Percentiles rank a stretch among this genome's conserved stretches.
phyloP scores from a whole-genome alignment of 2,113 vertebrate species.

The Casuarius casuarius region DNA sequence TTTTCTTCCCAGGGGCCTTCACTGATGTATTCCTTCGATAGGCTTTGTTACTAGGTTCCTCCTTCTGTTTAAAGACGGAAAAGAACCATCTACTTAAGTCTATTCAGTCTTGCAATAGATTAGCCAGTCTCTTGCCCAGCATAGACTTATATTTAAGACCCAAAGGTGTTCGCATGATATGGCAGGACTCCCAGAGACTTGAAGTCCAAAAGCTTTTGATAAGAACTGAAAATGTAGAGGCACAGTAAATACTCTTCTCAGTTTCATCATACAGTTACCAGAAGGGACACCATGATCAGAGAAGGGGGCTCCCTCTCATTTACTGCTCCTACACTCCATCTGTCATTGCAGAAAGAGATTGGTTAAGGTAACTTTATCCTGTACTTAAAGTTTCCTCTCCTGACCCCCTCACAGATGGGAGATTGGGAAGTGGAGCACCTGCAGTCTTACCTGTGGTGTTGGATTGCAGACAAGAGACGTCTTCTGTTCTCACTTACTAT shows the following conservation, averaged over 20 bases:
- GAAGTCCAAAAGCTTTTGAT: not conserved
- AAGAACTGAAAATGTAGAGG: not conserved
- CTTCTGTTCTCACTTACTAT: slow-evolving; percentile 84
- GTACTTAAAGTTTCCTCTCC: slow-evolving; percentile 22
- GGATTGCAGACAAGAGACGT: slow-evolving; percentile 90
- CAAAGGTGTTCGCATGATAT: not conserved
- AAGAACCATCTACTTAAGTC: not conserved
- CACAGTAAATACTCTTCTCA: not conserved
- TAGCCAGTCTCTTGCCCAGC: not conserved
- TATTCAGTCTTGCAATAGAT: not conserved
- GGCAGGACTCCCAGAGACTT: not conserved
- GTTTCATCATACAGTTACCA: not conserved
- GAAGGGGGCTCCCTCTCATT: not conserved
- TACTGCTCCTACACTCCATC: not conserved
- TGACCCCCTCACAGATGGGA: slow-evolving; percentile 86
- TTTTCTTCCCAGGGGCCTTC: not conserved
- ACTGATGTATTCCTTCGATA: not conserved
- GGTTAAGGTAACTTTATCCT: not conserved
- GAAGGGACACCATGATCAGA: not conserved
- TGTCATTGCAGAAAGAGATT: not conserved
- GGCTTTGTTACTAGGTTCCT: not conserved
- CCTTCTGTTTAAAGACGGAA: not conserved
- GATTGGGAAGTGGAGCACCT: slow-evolving; percentile 89
- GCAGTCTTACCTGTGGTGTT: slow-evolving; percentile 92
- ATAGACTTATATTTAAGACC: slow-evolving; percentile 16